phyloP scores from a whole-genome alignment of 2,888 invertebrate species.

The Drosophila yooni region DNA sequence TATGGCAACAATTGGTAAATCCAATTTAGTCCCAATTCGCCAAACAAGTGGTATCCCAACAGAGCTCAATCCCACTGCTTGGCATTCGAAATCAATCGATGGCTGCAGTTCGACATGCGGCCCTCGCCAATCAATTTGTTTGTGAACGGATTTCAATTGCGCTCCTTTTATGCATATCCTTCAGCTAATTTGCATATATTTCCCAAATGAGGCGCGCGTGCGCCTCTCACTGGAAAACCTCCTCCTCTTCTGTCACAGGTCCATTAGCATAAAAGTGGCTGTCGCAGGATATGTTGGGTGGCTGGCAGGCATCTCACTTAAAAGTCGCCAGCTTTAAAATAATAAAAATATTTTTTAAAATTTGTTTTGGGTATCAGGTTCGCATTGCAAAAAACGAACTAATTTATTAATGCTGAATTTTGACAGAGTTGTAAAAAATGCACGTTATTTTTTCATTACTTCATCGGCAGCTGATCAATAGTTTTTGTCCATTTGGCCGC shows the following conservation, averaged over 20 bases:
- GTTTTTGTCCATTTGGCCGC: conserved; percentile 42
- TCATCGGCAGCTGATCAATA: conserved; percentile 54
- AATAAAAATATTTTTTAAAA: conserved; percentile 68
- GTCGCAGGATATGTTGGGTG: conserved; percentile 15
- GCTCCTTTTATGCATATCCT: conserved; percentile 25
- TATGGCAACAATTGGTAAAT: conserved; percentile 76
- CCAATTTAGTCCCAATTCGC: conserved; percentile 69
- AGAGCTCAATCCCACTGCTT: conserved; percentile 3
- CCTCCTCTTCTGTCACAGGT: conserved; percentile 65
- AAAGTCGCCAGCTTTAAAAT: conserved; percentile 70
- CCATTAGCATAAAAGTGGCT: conserved; percentile 82
- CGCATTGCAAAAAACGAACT: conserved; percentile 60
- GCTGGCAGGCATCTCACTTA: conserved; percentile 23
- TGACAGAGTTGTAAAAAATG: conserved; percentile 41
- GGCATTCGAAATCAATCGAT: conserved; percentile 61
- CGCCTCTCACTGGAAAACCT: conserved; percentile 37
- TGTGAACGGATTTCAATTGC: conserved; percentile 38
- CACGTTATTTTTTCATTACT: conserved; percentile 53
- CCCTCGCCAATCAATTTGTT: conserved; percentile 61
- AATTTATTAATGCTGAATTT: conserved; percentile 54
- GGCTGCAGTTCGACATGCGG: conserved; percentile 27
- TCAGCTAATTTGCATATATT: conserved; percentile 72
- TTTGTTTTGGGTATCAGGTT: conserved; percentile 61
- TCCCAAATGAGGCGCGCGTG: conserved; percentile 60
- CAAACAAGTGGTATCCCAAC: conserved; percentile 69